These are phyloP conservation scores for Halcyon senegalensis DNA, from an alignment of 2,113 vertebrate genomes.

Conservation along the genomic window DNA sequence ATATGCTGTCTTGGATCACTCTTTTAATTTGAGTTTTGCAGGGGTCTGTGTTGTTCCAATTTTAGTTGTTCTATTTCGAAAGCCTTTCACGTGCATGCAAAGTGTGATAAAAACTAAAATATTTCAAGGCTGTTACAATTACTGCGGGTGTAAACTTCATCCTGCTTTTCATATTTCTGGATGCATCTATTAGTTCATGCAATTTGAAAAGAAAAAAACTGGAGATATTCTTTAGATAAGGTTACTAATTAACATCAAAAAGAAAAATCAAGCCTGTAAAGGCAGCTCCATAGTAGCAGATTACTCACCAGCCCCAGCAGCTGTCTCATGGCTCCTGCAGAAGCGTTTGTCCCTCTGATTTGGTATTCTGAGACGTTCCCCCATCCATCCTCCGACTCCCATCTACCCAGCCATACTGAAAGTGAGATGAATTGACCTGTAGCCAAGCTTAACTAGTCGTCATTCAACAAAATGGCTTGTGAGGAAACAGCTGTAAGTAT, in stretches of 20 bases:
- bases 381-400: background rate
- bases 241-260: slow-evolving; percentile 16
- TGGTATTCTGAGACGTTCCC: background rate
- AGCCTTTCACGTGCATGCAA: slow-evolving; percentile 27
- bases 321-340: background rate
- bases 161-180: slow-evolving; percentile 1
- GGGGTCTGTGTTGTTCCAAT: slow-evolving; percentile 55
- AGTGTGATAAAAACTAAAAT: slow-evolving; percentile 10
- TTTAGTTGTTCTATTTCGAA: slow-evolving; percentile 67
- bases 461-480: background rate
- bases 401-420: background rate
- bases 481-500: slow-evolving; percentile 1
- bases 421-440: slow-evolving; percentile 20
- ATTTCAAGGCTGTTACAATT: slow-evolving; percentile 52
- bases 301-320: background rate
- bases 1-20: slow-evolving; percentile 66
- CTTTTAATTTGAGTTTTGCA: slow-evolving; percentile 67
- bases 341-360: background rate
- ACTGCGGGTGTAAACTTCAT: slow-evolving; percentile 34
- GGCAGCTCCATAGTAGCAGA: background rate
- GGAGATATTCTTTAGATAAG: background rate
- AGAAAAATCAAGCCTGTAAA: background rate
- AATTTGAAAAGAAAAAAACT: background rate
- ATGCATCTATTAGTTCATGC: background rate
- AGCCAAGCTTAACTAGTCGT: background rate